phyloP scores from a whole-genome alignment of 2,797 vertebrate genomes.

The Cheirogaleus major region DNA sequence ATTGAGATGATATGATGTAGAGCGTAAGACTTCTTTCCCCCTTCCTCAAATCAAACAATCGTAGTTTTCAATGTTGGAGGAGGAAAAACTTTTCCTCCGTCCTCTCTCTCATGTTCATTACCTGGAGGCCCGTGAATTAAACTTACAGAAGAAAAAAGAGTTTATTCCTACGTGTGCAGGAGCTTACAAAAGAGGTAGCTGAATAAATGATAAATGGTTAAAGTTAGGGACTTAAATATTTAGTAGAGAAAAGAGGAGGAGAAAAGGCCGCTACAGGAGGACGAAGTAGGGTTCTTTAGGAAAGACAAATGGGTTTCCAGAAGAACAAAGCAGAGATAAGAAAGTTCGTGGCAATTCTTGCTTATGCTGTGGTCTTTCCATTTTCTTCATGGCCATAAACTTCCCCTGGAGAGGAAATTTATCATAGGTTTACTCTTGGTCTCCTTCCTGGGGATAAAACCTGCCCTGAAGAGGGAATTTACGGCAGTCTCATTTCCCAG shows the following conservation, averaged over 20 bases:
- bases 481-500: constrained; percentile 3
- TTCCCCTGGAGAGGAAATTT: neutral
- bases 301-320: neutral
- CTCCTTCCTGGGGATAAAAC: neutral
- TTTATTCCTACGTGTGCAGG: neutral
- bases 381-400: neutral
- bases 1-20: neutral
- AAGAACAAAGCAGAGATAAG: neutral
- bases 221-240: neutral
- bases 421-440: neutral
- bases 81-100: neutral
- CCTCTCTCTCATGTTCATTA: neutral
- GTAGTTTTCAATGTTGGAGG: neutral
- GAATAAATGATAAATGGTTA: neutral
- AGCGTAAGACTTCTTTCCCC: neutral
- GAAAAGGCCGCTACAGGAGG: neutral
- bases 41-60: neutral
- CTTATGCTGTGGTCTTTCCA: neutral
- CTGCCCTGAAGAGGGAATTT: constrained; percentile 17
- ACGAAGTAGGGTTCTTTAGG: neutral
- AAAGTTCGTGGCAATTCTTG: neutral
- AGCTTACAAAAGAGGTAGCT: neutral
- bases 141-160: neutral
- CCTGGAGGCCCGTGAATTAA: neutral
- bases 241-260: neutral